These are phyloP conservation scores for Urosaurus nigricauda DNA, from an alignment of 2,797 vertebrate species.

Conservation along the genomic window DNA sequence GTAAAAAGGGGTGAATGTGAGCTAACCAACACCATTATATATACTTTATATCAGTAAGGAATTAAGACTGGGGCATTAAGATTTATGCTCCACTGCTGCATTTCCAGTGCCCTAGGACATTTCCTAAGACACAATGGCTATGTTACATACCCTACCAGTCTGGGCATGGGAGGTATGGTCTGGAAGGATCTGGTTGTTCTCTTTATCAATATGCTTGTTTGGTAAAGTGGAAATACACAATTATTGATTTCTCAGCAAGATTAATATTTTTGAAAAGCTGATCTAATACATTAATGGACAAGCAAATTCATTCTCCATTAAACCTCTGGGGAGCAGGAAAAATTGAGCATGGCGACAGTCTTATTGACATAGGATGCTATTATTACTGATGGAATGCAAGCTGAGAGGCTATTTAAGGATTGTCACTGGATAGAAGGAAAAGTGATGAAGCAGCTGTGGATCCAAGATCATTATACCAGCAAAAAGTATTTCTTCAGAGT, in stretches of 20 bases:
- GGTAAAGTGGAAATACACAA: background rate
- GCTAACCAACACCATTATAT: background rate
- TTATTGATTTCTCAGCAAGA: background rate
- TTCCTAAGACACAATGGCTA: background rate
- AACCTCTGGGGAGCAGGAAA: background rate
- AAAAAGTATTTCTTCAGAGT: background rate
- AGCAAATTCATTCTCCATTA: background rate
- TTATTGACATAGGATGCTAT: background rate
- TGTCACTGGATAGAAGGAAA: background rate
- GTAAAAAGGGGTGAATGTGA: background rate
- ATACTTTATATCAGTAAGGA: background rate
- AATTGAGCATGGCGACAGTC: background rate
- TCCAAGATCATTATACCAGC: background rate
- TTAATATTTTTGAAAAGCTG: background rate
- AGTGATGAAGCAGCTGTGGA: background rate
- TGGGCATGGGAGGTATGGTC: background rate
- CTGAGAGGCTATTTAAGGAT: background rate
- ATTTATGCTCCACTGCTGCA: background rate
- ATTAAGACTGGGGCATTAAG: background rate
- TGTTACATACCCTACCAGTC: background rate
- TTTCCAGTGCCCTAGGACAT: background rate
- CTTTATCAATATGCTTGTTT: background rate
- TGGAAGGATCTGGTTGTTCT: background rate
- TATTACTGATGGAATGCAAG: background rate
- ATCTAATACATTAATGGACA: background rate